Base-by-base conservation (phyloP, 1,140 invertebrate genomes). In the Neodiprion pinetum region DNA sequence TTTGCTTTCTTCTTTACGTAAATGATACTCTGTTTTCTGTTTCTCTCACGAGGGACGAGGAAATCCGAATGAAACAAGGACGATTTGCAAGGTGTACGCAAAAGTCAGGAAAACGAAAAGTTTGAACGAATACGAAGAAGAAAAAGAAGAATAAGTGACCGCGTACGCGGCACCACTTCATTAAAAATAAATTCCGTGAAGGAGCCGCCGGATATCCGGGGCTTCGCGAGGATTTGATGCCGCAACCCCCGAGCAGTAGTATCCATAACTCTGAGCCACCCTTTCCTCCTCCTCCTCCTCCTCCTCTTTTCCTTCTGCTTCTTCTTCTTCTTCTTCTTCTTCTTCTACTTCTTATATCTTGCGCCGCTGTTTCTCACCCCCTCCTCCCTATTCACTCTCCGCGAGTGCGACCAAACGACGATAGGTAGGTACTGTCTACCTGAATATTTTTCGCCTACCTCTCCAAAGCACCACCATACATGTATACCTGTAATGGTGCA, bases 121-220 rank as follows among this genome's bases (percentile, higher is more conserved):
- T 40, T 7, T 12, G n/a, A 11, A 69, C 11, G 23, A 47, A 47
- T 14, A 69, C 7, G 67, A 23, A 28, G 14, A 69, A 69, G 12
- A 47, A 17, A 14, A 69, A 21, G 67, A 23, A 69, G 12, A 47
- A 69, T 7, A 69, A 69, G 67, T 11, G 23, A 69, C 3, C 67
- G 5, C 53, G 53, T 17, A 9, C 67, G 77, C 61, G 71, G 66
- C 67, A 73, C 77, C 82, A 87, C 86, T 88, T 88, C 82, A 85
- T 88, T 88, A 87, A 87, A 87, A 86, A 87, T 86, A 87, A 87
- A 85, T 85, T 85, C 81, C 74, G 80, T 76, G 72, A 82, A 86
- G 79, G 74, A 84, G 83, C 80, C 79, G 75, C 69, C 78, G 82
- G 82, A 85, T 86, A 87, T 85, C 82, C 83, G 72, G 73, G 81